A percentile compares a stretch with the other conserved stretches of the same genome.
Evolutionary conservation across 2,113 vertebrate species (phyloP).

Genomic region (Hippoglossus stenolepis): DNA sequence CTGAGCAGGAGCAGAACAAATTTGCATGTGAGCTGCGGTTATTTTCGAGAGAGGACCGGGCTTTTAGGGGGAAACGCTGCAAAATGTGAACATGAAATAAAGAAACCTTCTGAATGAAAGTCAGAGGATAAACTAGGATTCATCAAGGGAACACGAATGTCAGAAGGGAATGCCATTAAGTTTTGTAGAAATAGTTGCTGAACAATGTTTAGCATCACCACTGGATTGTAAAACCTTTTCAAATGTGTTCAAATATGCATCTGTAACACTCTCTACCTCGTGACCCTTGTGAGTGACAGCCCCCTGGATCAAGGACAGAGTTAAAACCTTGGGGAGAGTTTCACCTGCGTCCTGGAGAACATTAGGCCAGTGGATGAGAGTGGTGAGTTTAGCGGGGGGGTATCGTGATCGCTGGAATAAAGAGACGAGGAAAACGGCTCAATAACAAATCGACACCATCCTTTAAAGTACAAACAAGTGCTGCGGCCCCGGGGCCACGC

Average conservation of each 20-base stretch:
- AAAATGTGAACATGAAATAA: neutral
- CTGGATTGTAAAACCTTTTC: neutral
- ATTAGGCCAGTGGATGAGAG: conserved; percentile 24
- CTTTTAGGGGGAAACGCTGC: neutral
- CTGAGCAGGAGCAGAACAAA: neutral
- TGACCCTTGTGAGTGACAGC: conserved; percentile 8
- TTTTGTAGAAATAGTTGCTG: too few species aligned
- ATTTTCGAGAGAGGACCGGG: neutral
- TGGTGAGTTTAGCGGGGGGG: neutral
- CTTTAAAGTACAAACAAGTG: conserved; percentile 53
- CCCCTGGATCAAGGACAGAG: neutral
- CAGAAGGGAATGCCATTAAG: too few species aligned
- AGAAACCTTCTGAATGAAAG: too few species aligned
- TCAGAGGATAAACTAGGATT: too few species aligned
- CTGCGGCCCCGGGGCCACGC: conserved; percentile 4
- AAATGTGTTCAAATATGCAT: neutral
- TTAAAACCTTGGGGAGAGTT: conserved; percentile 17
- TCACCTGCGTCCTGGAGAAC: conserved; percentile 4
- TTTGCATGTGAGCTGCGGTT: neutral
- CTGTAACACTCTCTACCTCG: neutral
- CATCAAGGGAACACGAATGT: too few species aligned
- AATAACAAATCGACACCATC: conserved; percentile 52
- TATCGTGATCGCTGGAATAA: conserved; percentile 44
- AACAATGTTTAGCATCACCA: too few species aligned
- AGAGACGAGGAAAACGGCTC: conserved; percentile 60